Conservation (phyloP, 2,797 vertebrate genomes). For the Coilia nasus region DNA sequence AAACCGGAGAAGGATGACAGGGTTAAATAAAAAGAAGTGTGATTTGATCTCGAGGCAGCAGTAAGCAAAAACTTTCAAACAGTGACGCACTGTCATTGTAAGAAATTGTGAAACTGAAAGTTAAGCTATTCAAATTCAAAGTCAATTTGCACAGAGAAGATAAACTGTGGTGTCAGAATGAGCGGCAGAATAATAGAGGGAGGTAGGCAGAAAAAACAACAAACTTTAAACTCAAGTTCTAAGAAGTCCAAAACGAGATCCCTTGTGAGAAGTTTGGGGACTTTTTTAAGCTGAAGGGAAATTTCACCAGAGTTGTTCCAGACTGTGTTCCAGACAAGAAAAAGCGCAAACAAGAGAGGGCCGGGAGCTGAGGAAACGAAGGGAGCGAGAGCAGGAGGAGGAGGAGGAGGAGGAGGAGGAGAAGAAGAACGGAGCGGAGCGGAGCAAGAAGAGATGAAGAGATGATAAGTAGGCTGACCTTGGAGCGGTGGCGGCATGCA, state of each 20-base stretch:
- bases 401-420: neutral
- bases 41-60: neutral
- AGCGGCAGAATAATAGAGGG: neutral
- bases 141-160: constrained; percentile 3
- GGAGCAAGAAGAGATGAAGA: neutral
- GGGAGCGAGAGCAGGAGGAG: neutral
- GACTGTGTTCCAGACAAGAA: neutral
- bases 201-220: neutral
- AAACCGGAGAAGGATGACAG: neutral
- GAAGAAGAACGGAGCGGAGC: neutral
- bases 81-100: neutral
- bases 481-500: constrained; percentile 68
- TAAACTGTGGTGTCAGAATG: neutral
- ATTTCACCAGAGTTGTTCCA: neutral
- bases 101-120: neutral
- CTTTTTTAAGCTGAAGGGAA: neutral
- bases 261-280: neutral
- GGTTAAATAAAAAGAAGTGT: neutral
- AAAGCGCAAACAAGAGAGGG: neutral
- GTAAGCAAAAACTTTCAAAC: neutral
- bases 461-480: constrained; percentile 66
- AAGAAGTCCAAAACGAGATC: neutral
- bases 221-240: neutral
- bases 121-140: neutral
- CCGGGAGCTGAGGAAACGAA: neutral